Evolutionary conservation across 2,113 vertebrate genomes (phyloP).

Genomic region (Bungarus multicinctus): DNA sequence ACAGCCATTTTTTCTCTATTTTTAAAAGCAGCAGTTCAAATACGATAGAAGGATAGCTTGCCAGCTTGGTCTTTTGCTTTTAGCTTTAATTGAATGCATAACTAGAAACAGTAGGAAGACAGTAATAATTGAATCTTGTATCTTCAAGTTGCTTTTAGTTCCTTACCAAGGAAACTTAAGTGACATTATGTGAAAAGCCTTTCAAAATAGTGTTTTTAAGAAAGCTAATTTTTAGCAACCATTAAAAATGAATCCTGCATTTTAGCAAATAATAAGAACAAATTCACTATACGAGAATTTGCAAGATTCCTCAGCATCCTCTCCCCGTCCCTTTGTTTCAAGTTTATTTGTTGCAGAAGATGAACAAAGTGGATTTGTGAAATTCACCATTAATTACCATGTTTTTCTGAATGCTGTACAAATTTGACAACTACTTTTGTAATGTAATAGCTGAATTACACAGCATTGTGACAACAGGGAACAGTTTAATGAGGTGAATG

Average conservation of each 20-base stretch:
- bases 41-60: slow-evolving; percentile 56
- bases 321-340: slow-evolving; percentile 2
- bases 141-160: slow-evolving; percentile 61
- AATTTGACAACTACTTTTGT: slow-evolving; percentile 63
- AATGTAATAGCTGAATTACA: slow-evolving; percentile 66
- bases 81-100: slow-evolving; percentile 65
- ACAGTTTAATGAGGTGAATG: slow-evolving; percentile 94
- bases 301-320: slow-evolving; percentile 42
- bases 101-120: slow-evolving; percentile 67
- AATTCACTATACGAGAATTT: slow-evolving; percentile 56
- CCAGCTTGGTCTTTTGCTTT: slow-evolving; percentile 50
- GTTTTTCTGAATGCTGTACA: slow-evolving; percentile 69
- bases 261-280: slow-evolving; percentile 57
- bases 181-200: slow-evolving; percentile 61
- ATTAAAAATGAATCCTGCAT: slow-evolving; percentile 65
- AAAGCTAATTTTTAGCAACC: slow-evolving; percentile 60
- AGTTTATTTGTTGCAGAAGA: slow-evolving; percentile 52
- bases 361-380: slow-evolving; percentile 54
- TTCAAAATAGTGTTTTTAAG: slow-evolving; percentile 52
- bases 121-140: slow-evolving; percentile 61
- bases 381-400: slow-evolving; percentile 67
- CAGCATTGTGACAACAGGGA: slow-evolving; percentile 68
- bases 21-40: slow-evolving; percentile 46
- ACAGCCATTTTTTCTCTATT: slow-evolving; percentile 40
- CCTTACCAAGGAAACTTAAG: slow-evolving; percentile 57